Base-by-base conservation (phyloP, 2,888 invertebrate species). In the Mythimna impura region DNA sequence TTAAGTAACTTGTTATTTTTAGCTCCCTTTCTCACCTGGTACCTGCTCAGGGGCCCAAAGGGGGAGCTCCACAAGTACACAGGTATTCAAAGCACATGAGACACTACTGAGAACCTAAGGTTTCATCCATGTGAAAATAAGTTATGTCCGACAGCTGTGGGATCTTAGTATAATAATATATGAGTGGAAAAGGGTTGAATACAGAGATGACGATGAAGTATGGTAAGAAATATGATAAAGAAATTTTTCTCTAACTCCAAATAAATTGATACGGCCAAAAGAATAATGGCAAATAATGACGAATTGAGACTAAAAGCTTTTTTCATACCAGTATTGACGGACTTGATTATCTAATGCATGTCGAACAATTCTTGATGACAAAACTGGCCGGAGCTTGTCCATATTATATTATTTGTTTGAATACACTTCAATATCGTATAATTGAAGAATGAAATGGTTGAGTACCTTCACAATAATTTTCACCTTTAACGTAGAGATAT, bases 321-420 rank as follows among this genome's bases (percentile, higher is more conserved):
- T 43, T 3, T 61, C 60, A 22, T 78, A 71, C 74, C 71, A 22
- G 22, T 2, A 12, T 36, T 30, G 52, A 10, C 47, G 78, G 9
- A 60, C 36, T 70, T 30, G 52, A 22, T 22, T 30, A 4, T 71
- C 54, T 10, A 71, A 58, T 12, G 10, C 10, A 25, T 55, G 79
- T 40, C 40, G 43, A 30, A 78, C 71, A 71, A 40, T 47, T 61
- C 1, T 61, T 22, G 6, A 61, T 1, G 71, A 30, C 3, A 54
- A 25, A 55, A 17, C 1, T 20, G 25, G 34, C 10, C 6, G 60
- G 2, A 14, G 14, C 8, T 17, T 30, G 20, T 14, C 9, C 54
- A 61, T 71, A 5, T 14, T 47, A 47, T 47, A 43, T 43, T 43
- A 43, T 22, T 2, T 30, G 10, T 17, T 1, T 1, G 0, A 17